Base-by-base conservation (phyloP, 2,113 vertebrate species). In the Numenius arquata region DNA sequence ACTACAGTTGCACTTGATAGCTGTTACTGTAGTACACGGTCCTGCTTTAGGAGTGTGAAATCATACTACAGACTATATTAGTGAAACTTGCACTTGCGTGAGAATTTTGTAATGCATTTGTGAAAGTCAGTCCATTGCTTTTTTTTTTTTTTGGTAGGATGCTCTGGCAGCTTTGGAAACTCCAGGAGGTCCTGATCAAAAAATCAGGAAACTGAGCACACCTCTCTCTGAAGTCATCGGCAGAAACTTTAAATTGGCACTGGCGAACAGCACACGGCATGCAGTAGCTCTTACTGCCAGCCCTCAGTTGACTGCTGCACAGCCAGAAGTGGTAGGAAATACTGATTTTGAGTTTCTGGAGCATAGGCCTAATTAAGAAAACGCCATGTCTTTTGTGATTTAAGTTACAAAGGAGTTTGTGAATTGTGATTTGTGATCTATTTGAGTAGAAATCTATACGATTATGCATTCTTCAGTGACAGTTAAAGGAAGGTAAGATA, bases 151-250 rank as follows among this genome's bases (percentile, higher is more conserved):
- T 30, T 15, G 11, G 9, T 66, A 99, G 99, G 99, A 99, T 96
- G 99, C 99, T 70, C 95, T 99, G 40, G 99, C 98, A 95, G 98
- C 98, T 91, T 96, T 99, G 97, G 98, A 98, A 96, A 99, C 99
- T 71, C 99, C 99, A 45, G 97, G 95, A 77, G 97, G 98, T 66
- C 77, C 95, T 78, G 94, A 96, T 29, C 98, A 98, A 61, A 98
- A 95, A 53, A 68, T 12, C 20, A 97, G 97, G 89, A 98, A 89
- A 61, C 77, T 77, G 48, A 98, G 98, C 73, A 99, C 99, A 6
- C 99, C 99, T 2, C 98, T 99, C 47, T 99, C 99, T 3, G 99
- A 99, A 95, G 97, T 99, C 74, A 98, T 99, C 9, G 96, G 98
- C 90, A 99, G 98, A 96, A 99, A 99, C 96, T 79, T 99, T 96